Evolutionary conservation across 2,797 vertebrate genomes (phyloP).

Genomic region (Mormyrops boulengeri): DNA sequence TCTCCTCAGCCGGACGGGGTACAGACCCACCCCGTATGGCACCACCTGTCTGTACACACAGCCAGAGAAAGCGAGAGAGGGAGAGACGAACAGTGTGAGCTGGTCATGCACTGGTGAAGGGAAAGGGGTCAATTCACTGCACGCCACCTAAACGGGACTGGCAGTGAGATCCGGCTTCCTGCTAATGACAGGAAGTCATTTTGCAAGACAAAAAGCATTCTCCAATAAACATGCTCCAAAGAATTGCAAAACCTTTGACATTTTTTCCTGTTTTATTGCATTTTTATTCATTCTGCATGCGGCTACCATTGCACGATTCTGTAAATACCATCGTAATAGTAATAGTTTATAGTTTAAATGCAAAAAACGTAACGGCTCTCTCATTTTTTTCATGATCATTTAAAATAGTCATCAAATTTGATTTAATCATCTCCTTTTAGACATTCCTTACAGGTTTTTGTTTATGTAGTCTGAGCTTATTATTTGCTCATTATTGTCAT

Average conservation of each 20-base stretch:
- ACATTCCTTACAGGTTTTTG: neutral
- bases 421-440: neutral
- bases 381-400: neutral
- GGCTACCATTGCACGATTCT: neutral
- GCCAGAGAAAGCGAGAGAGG: neutral
- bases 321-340: neutral
- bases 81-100: neutral
- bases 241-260: neutral
- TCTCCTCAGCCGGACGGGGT: constrained; percentile 35
- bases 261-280: neutral
- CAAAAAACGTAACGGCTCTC: neutral
- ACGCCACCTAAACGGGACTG: neutral
- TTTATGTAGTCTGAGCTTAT: neutral
- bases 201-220: neutral
- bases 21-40: constrained; percentile 43
- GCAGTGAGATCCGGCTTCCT: neutral
- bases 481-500: neutral
- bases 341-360: neutral
- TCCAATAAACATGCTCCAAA: neutral
- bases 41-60: constrained; percentile 36
- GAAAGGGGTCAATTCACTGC: neutral
- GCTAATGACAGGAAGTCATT: neutral
- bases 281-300: neutral
- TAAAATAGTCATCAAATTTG: neutral
- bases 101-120: neutral